Base-by-base conservation (phyloP, 1,140 invertebrate genomes). In the Bombus affinis region DNA sequence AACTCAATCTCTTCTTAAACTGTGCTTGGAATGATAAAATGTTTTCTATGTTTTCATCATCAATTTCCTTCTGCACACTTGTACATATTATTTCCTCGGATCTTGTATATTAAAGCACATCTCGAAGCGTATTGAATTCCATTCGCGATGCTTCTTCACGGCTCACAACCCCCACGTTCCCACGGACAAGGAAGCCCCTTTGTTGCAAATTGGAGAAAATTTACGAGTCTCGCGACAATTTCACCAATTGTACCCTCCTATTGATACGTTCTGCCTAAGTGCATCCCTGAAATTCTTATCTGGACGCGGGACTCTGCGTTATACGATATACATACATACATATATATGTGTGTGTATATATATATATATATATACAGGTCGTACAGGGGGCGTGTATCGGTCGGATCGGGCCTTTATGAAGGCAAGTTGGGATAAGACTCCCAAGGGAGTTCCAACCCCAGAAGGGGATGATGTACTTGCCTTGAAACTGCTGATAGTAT, bases 401-500 rank as follows among this genome's bases (percentile, higher is more conserved):
- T 32, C 39, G 79, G 80, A 82, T 86, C 88, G 72, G 28, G 84
- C 83, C 84, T 87, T 87, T 89, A 87, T 90, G 90, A 90, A 91
- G 88, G 83, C 80, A 87, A 91, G 91, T 91, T 85, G 59, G 91
- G 83, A 92, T 92, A 91, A 92, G 88, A 87, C 83, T 90, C 91
- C 77, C 89, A n/a, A 3, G 90, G 81, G 91, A 90, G 39, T 81
- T 73, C 35, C 28, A 65, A 75, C 76, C 76, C 86, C 65, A 74
- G 32, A 35, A n/a, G 85, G 88, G 90, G 87, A 92, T 92, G 90
- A 91, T 92, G 90, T 87, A 91, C 88, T 91, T 89, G 68, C 75
- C 87, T 77, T 86, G 91, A 88, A 91, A 90, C 91, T 92, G 88
- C 89, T 85, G 91, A 92, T 92, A 88, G 87, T 89, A 81, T 87